These are phyloP conservation scores for Pteromalus puparum DNA, from an alignment of 1,140 invertebrate species.

Conservation along the genomic window DNA sequence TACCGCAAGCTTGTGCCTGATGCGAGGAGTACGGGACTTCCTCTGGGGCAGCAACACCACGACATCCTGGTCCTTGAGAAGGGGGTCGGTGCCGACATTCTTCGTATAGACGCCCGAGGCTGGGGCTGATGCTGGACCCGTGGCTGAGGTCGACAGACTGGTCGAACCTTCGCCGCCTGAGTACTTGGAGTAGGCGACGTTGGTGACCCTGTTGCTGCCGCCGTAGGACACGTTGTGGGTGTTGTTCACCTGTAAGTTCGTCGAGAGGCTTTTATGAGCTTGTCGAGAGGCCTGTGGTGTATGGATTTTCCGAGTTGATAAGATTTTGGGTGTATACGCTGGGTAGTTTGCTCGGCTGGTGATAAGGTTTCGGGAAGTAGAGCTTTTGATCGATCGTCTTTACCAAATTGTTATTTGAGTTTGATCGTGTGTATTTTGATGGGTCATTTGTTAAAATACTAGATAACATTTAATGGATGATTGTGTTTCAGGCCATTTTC, in stretches of 20 bases:
- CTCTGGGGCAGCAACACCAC: slow-evolving; percentile 67
- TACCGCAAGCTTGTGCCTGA: slow-evolving; percentile 70
- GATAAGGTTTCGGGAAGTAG: background rate
- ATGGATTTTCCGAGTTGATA: slow-evolving; percentile 27
- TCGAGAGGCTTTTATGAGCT: background rate
- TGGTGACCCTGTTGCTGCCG: slow-evolving; percentile 76
- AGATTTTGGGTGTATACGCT: slow-evolving; percentile 29
- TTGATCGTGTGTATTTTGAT: too few species aligned
- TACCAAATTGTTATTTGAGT: background rate
- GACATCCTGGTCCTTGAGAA: slow-evolving; percentile 66
- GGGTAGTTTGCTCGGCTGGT: background rate
- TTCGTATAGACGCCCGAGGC: slow-evolving; percentile 35
- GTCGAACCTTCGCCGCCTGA: slow-evolving; percentile 68
- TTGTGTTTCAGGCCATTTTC: too few species aligned
- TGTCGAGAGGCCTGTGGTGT: background rate
- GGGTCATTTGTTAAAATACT: too few species aligned
- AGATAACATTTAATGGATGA: too few species aligned
- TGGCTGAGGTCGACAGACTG: slow-evolving; percentile 31
- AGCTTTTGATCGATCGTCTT: background rate
- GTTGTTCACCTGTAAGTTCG: slow-evolving; percentile 77
- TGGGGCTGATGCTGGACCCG: slow-evolving; percentile 16
- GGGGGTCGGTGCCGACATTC: slow-evolving; percentile 51
- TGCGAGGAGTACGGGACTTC: slow-evolving; percentile 65
- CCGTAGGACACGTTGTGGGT: slow-evolving; percentile 84
- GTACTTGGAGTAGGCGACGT: slow-evolving; percentile 78